Percentiles rank a stretch among this genome's conserved stretches.
Conservation (phyloP, 92 coral and sea anemone species). For the Porites rus region DNA sequence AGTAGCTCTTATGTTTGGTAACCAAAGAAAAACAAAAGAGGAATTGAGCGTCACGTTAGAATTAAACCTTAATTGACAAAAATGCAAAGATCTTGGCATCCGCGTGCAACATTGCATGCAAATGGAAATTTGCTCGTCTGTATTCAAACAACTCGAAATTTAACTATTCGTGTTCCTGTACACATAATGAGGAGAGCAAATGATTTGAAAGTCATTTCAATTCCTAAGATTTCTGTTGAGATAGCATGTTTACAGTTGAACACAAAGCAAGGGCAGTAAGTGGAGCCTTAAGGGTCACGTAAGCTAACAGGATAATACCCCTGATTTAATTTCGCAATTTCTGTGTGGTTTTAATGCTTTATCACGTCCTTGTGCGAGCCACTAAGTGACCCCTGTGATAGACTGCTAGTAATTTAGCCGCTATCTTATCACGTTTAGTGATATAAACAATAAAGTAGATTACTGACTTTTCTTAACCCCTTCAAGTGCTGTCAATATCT, state of each 20-base stretch:
- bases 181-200: neutral
- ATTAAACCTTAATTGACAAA: neutral
- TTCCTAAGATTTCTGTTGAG: conserved; percentile 19
- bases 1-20: neutral
- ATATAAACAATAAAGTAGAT: neutral
- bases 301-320: no score
- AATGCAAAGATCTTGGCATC: no score
- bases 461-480: conserved; percentile 9
- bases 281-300: no score
- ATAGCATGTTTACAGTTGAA: neutral
- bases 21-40: neutral
- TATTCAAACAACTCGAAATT: neutral
- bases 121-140: neutral
- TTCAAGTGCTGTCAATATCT: neutral
- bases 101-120: conserved; percentile 12
- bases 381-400: neutral
- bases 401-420: neutral
- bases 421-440: conserved; percentile 9
- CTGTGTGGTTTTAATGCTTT: no score
- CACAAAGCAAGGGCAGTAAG: neutral
- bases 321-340: neutral
- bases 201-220: conserved; percentile 11
- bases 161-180: neutral
- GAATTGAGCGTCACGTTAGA: conserved; percentile 6
- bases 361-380: neutral